A percentile compares a stretch with the other conserved stretches of the same genome.
Conservation (phyloP, 1,140 invertebrate genomes). For the Drosophila erecta region DNA sequence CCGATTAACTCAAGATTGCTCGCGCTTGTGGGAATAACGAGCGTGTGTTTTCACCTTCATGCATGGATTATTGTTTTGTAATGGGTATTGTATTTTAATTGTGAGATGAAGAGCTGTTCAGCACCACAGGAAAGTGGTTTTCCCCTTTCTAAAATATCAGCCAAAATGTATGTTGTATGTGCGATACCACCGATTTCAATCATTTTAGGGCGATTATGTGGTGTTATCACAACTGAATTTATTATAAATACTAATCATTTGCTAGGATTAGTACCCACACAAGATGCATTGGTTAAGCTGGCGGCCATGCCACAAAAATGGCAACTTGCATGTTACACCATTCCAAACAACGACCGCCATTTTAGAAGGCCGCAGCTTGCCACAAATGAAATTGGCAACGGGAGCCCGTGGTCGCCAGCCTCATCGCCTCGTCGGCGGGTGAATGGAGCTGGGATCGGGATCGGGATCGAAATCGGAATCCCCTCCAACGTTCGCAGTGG, state of each 20-base stretch:
- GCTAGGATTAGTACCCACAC: background rate
- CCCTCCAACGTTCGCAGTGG: constrained; percentile 4
- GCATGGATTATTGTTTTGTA: background rate
- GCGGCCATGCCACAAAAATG: constrained; percentile 18
- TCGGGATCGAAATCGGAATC: constrained; percentile 7
- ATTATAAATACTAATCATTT: background rate
- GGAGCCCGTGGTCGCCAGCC: constrained; percentile 29
- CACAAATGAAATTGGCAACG: constrained; percentile 28
- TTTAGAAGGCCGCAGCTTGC: constrained; percentile 21
- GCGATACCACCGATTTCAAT: too few species aligned
- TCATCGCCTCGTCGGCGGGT: too few species aligned
- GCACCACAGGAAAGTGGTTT: background rate
- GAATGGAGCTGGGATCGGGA: constrained; percentile 18
- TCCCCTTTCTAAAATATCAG: too few species aligned
- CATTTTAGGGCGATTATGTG: too few species aligned
- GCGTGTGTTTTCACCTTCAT: constrained; percentile 12
- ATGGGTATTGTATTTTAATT: background rate
- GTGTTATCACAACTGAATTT: too few species aligned
- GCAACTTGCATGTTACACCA: constrained; percentile 37
- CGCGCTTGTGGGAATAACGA: constrained; percentile 10
- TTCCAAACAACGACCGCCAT: constrained; percentile 27
- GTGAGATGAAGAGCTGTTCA: background rate
- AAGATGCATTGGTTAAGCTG: background rate
- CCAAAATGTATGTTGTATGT: too few species aligned
- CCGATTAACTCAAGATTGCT: constrained; percentile 35